phyloP scores from a whole-genome alignment of 2,797 vertebrate species.

The Brachyalestes nurse region DNA sequence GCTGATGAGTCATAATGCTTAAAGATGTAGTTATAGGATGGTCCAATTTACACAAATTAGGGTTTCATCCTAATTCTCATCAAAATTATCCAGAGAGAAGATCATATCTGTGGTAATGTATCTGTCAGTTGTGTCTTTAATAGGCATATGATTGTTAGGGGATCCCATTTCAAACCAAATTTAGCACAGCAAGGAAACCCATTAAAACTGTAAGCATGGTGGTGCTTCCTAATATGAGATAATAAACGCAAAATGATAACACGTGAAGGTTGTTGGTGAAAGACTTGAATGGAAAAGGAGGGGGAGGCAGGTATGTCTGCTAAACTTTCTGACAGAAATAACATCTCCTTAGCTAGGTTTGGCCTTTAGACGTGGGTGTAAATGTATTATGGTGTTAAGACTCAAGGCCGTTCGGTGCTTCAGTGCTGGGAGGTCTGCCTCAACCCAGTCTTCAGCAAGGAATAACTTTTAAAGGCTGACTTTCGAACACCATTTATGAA shows the following conservation, averaged over 20 bases:
- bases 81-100: conserved; percentile 50
- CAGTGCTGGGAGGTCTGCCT: too few species aligned
- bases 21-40: conserved; percentile 20
- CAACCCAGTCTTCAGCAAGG: too few species aligned
- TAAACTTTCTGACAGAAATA: not conserved
- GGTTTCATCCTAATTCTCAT: conserved; percentile 46
- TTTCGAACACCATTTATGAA: too few species aligned
- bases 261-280: conserved; percentile 22
- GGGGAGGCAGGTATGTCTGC: not conserved
- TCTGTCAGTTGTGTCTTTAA: conserved; percentile 74
- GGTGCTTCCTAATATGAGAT: conserved; percentile 57
- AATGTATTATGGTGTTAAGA: too few species aligned
- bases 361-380: not conserved
- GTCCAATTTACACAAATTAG: conserved; percentile 50
- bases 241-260: conserved; percentile 52
- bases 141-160: conserved; percentile 73
- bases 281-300: conserved; percentile 12
- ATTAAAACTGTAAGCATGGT: conserved; percentile 54
- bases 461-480: too few species aligned
- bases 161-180: conserved; percentile 78
- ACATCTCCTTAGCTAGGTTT: not conserved
- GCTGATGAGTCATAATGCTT: conserved; percentile 25
- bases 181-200: conserved; percentile 77
- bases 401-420: too few species aligned
- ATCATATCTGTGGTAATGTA: conserved; percentile 41